A percentile compares a stretch with the other conserved stretches of the same genome.
Evolutionary conservation across 1,140 invertebrate species (phyloP).

Genomic region (Aplysia californica): DNA sequence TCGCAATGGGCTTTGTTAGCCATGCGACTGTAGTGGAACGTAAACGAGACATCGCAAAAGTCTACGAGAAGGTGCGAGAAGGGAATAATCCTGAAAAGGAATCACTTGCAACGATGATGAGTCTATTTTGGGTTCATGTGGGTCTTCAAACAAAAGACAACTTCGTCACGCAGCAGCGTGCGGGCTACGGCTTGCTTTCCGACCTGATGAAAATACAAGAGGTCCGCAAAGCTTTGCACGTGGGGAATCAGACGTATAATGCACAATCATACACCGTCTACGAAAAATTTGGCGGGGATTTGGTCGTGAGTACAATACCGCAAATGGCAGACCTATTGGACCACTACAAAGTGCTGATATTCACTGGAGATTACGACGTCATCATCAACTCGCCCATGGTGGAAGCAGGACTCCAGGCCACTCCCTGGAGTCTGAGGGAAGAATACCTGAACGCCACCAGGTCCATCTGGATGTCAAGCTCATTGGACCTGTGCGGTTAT

Average conservation of each 20-base stretch:
- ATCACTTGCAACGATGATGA: too few species aligned
- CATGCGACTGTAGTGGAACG: not conserved
- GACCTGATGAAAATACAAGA: not conserved
- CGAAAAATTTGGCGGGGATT: not conserved
- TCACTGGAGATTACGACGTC: slow-evolving; percentile 7
- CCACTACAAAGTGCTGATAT: slow-evolving; percentile 21
- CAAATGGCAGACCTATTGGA: slow-evolving; percentile 12
- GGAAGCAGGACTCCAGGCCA: not conserved
- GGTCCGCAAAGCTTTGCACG: slow-evolving; percentile 15
- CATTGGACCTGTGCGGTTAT: not conserved
- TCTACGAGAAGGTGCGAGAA: not conserved
- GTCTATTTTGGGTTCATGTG: too few species aligned
- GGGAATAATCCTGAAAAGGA: not conserved
- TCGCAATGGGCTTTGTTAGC: slow-evolving; percentile 9
- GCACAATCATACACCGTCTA: slow-evolving; percentile 2
- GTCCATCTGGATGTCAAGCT: not conserved
- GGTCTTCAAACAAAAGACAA: slow-evolving; percentile 4
- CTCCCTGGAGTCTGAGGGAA: not conserved
- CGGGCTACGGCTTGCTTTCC: not conserved
- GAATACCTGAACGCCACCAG: not conserved
- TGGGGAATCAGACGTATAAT: not conserved
- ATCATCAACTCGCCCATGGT: not conserved
- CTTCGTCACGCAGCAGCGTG: slow-evolving; percentile 2
- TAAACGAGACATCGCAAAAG: not conserved
- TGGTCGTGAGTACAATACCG: slow-evolving; percentile 1